Conservation (phyloP, 2,113 vertebrate species). For the Pomatostomus ruficeps region DNA sequence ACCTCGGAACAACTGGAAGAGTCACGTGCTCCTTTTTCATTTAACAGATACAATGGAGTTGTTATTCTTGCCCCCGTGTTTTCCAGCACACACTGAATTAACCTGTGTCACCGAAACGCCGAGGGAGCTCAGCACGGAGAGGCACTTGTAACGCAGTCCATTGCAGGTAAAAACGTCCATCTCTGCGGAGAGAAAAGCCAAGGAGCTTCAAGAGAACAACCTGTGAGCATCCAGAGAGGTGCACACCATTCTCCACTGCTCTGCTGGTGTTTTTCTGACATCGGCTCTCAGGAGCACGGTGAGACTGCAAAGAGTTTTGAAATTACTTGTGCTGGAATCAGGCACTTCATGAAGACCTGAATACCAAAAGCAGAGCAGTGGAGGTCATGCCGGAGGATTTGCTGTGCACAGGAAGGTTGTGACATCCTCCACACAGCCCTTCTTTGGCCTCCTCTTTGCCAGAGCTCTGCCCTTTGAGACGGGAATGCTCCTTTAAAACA, state of each 20-base stretch:
- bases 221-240: neutral
- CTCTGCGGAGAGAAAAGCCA: neutral
- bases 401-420: neutral
- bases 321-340: neutral
- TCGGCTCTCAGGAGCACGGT: neutral
- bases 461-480: neutral
- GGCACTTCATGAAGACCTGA: neutral
- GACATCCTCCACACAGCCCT: neutral
- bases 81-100: conserved; percentile 26
- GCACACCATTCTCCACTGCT: neutral
- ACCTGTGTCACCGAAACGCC: neutral
- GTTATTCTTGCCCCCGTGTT: conserved; percentile 28
- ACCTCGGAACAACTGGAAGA: conserved; percentile 33
- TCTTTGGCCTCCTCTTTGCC: neutral
- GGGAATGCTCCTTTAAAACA: neutral
- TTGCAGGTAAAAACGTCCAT: neutral
- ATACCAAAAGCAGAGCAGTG: neutral
- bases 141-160: neutral
- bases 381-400: neutral
- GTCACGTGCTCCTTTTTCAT: conserved; percentile 18
- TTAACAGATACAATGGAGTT: conserved; percentile 15
- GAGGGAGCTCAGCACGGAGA: neutral
- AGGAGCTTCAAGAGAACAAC: neutral
- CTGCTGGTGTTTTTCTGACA: neutral
- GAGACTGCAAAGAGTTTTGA: neutral